Conservation (phyloP, 2,113 vertebrate genomes). For the Ifrita kowaldi region DNA sequence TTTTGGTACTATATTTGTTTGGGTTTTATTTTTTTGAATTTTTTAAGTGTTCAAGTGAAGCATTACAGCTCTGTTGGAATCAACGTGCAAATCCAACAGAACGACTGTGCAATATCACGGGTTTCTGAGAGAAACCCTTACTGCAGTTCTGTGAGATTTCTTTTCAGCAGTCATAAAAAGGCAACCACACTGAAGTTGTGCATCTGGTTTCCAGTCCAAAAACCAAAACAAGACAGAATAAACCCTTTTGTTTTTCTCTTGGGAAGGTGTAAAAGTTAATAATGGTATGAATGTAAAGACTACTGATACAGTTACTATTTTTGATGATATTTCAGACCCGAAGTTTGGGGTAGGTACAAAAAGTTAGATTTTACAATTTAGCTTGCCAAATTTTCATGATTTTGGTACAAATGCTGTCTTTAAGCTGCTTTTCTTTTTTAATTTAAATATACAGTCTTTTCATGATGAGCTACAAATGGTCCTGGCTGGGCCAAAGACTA, state of each 20-base stretch:
- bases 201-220: background rate
- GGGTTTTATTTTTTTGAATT: background rate
- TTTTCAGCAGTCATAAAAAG: background rate
- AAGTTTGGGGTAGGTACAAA: background rate
- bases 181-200: background rate
- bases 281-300: background rate
- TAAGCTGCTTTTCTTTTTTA: background rate
- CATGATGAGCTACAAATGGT: background rate
- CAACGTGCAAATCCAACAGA: background rate
- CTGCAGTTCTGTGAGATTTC: background rate
- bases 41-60: background rate
- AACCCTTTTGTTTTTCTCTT: background rate
- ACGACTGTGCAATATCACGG: background rate
- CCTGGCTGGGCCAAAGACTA: background rate
- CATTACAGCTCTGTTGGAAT: slow-evolving; percentile 20
- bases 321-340: background rate
- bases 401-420: background rate
- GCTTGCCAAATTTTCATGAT: slow-evolving; percentile 18
- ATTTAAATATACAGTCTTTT: background rate
- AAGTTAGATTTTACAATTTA: background rate
- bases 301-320: background rate
- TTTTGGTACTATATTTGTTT: background rate
- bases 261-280: background rate
- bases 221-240: background rate
- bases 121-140: slow-evolving; percentile 25